phyloP scores from a whole-genome alignment of 2,888 invertebrate species.

The Venustoraphidia nigricollis region DNA sequence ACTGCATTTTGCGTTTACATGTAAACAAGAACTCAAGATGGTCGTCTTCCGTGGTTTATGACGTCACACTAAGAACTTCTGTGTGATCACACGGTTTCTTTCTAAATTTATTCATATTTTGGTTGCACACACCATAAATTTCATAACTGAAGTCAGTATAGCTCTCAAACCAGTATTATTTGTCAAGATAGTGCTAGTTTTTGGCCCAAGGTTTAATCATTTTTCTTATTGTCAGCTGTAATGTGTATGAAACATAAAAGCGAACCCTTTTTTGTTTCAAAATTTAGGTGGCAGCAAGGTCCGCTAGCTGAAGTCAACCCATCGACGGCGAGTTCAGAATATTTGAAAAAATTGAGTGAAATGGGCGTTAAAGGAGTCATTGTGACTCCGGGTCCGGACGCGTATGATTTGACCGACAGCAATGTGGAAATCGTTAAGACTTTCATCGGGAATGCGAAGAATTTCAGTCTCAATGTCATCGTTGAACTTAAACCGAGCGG shows the following conservation, averaged over 20 bases:
- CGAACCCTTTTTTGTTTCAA: too few relatives aligned
- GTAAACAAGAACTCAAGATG: too few relatives aligned
- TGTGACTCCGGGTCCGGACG: conserved; percentile 41
- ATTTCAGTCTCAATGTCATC: conserved; percentile 40
- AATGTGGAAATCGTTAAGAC: conserved; percentile 27
- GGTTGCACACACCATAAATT: too few relatives aligned
- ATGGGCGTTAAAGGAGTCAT: conserved; percentile 48
- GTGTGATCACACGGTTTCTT: too few relatives aligned
- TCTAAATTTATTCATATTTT: too few relatives aligned
- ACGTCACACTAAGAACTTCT: too few relatives aligned
- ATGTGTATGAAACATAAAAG: too few relatives aligned
- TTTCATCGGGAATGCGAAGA: conserved; percentile 33
- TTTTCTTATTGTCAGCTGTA: too few relatives aligned
- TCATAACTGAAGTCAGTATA: neutral
- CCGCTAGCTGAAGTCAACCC: conserved; percentile 51
- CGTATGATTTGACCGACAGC: conserved; percentile 42
- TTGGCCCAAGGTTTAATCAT: too few relatives aligned
- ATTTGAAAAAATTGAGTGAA: conserved; percentile 22
- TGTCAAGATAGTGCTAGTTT: too few relatives aligned
- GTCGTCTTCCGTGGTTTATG: too few relatives aligned
- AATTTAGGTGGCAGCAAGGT: conserved; percentile 55
- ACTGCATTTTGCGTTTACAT: too few relatives aligned
- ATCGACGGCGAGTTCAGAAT: conserved; percentile 20
- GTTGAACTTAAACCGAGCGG: conserved; percentile 63
- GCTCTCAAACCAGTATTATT: neutral